These are phyloP conservation scores for Xylota sylvarum DNA, from an alignment of 2,888 invertebrate species.

Conservation along the genomic window DNA sequence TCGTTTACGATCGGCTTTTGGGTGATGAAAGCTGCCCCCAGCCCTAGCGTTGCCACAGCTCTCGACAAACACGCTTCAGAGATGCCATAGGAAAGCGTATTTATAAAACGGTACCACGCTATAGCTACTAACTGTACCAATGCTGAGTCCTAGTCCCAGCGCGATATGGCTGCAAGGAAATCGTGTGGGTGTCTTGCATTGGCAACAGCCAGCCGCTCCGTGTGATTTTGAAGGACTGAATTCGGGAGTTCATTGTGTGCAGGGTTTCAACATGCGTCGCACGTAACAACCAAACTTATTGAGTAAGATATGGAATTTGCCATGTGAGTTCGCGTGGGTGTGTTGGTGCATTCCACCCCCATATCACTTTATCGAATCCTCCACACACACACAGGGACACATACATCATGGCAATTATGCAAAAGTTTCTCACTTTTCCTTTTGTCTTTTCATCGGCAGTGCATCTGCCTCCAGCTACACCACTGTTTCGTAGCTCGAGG, in stretches of 20 bases:
- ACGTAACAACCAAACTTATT: constrained; percentile 45
- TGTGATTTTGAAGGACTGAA: constrained; percentile 14
- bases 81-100: background rate
- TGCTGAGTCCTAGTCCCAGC: background rate
- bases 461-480: constrained; percentile 14
- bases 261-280: constrained; percentile 18
- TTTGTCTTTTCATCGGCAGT: constrained; percentile 13
- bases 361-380: background rate
- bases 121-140: constrained; percentile 9
- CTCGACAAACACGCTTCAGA: background rate
- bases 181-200: too few relatives aligned
- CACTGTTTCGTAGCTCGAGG: constrained; percentile 28
- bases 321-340: background rate
- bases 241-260: constrained; percentile 22
- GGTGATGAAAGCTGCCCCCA: background rate
- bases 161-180: constrained; percentile 1
- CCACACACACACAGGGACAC: background rate
- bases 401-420: constrained; percentile 32
- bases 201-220: constrained; percentile 1
- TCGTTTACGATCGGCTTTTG: constrained; percentile 31
- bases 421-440: constrained; percentile 24
- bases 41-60: background rate
- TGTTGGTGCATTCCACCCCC: background rate
- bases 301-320: constrained; percentile 20
- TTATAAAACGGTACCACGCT: background rate